Percentiles rank a stretch among this genome's conserved stretches.
These are phyloP conservation scores for Elegia similella DNA, from an alignment of 2,888 invertebrate species.

Conservation along the genomic window DNA sequence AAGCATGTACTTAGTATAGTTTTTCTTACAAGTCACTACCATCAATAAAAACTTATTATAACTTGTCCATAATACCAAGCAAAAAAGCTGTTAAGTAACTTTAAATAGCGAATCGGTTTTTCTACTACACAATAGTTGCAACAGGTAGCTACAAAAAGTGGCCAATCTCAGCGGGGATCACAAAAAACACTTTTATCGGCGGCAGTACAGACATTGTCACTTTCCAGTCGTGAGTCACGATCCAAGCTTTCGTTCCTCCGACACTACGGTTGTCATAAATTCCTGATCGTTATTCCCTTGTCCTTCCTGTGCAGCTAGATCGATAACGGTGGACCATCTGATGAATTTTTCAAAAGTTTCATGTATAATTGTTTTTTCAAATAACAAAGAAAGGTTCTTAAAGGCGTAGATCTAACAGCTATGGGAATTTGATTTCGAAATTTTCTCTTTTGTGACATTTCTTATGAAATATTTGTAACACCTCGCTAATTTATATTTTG, in stretches of 20 bases:
- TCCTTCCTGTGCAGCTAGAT: slow-evolving; percentile 35
- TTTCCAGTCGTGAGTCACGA: slow-evolving; percentile 70
- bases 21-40: neutral
- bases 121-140: slow-evolving; percentile 6
- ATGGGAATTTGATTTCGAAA: too few relatives aligned
- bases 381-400: neutral
- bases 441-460: too few relatives aligned
- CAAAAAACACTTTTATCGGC: slow-evolving; percentile 39
- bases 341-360: neutral
- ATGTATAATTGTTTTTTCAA: neutral
- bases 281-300: slow-evolving; percentile 45
- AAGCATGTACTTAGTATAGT: too few relatives aligned
- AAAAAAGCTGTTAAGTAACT: neutral
- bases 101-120: slow-evolving; percentile 1
- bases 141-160: slow-evolving; percentile 16
- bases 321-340: slow-evolving; percentile 26
- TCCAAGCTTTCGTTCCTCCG: slow-evolving; percentile 54
- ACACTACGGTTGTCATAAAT: slow-evolving; percentile 50
- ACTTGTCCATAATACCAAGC: neutral
- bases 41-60: neutral
- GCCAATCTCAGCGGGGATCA: slow-evolving; percentile 4
- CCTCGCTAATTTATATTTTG: too few relatives aligned
- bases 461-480: too few relatives aligned
- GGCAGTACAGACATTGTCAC: slow-evolving; percentile 61
- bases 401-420: too few relatives aligned